Conservation (phyloP, 2,113 vertebrate genomes). For the Hucho hucho region DNA sequence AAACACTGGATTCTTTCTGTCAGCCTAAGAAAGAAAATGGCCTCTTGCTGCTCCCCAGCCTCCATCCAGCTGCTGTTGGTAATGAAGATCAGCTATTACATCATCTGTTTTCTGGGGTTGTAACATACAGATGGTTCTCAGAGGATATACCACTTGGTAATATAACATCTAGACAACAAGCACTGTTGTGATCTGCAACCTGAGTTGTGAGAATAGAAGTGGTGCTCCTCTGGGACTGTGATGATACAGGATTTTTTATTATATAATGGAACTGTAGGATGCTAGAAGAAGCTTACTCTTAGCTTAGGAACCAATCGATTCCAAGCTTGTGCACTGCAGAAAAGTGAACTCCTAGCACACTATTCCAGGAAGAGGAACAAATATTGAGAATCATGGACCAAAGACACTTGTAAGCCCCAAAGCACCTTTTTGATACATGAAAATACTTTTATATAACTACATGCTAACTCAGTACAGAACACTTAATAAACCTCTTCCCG, state of each 20-base stretch:
- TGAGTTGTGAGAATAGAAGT: background rate
- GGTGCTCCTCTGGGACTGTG: background rate
- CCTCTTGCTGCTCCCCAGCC: background rate
- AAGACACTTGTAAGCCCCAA: background rate
- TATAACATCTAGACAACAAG: background rate
- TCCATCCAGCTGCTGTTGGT: too few species aligned
- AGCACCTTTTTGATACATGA: background rate
- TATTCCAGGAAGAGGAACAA: background rate
- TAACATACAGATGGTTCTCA: background rate
- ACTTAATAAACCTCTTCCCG: background rate
- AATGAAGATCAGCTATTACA: background rate
- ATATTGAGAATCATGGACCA: background rate
- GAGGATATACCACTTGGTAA: background rate
- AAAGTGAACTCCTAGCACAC: background rate
- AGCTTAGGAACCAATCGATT: slow-evolving; percentile 15
- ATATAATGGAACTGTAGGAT: slow-evolving; percentile 12
- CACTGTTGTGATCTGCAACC: background rate
- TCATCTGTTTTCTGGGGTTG: background rate
- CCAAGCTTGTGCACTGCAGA: background rate
- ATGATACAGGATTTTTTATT: slow-evolving; percentile 1
- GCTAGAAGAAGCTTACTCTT: slow-evolving; percentile 6
- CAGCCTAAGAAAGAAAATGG: background rate
- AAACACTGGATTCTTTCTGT: background rate
- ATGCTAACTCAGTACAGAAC: background rate
- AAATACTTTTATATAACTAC: background rate